phyloP scores from a whole-genome alignment of 2,888 invertebrate genomes.

The Himalopsyche kuldschensis region DNA sequence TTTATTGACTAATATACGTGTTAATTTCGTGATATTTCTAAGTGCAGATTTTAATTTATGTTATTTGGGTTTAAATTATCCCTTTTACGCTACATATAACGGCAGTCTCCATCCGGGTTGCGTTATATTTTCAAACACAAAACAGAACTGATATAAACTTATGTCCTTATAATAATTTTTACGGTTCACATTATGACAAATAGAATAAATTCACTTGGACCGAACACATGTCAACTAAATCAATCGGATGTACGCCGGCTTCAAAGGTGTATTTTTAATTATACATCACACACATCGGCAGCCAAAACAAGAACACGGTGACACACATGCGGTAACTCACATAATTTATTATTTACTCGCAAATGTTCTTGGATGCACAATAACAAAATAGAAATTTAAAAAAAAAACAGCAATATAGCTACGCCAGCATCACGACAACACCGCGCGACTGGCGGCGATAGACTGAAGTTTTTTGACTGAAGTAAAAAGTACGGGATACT shows the following conservation, averaged over 20 bases:
- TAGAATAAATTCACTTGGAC: neutral
- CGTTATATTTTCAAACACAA: neutral
- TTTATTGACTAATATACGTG: too few species aligned
- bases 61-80: neutral
- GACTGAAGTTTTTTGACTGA: constrained; percentile 19
- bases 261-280: neutral
- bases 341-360: neutral
- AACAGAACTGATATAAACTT: neutral
- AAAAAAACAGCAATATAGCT: neutral
- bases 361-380: neutral
- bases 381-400: neutral
- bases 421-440: neutral
- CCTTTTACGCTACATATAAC: neutral
- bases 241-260: neutral
- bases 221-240: neutral
- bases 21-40: neutral
- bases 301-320: neutral
- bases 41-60: neutral
- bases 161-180: neutral
- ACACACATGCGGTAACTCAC: neutral
- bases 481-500: neutral
- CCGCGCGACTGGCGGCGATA: constrained; percentile 21
- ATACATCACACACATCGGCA: neutral
- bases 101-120: neutral
- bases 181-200: neutral